Conservation (phyloP, 2,888 invertebrate genomes). For the Microplitis manilae region DNA sequence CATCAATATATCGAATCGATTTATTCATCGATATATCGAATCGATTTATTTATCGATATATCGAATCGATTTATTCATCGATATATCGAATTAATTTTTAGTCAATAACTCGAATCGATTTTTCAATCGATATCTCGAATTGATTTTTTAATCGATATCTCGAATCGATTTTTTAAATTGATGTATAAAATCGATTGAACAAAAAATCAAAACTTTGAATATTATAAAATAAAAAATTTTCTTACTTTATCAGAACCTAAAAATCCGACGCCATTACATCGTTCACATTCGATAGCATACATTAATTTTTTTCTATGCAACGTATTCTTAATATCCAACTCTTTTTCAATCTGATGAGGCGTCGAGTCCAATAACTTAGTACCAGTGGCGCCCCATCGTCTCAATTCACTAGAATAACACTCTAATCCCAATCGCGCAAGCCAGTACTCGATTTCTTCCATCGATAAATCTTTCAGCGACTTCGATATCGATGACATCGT, state of each 20-base stretch:
- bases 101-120: too few relatives aligned
- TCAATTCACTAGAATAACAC: conserved; percentile 84
- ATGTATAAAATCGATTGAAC: too few relatives aligned
- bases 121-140: too few relatives aligned
- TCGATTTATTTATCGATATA: too few relatives aligned
- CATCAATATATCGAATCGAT: too few relatives aligned
- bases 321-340: conserved; percentile 85
- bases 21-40: too few relatives aligned
- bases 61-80: too few relatives aligned
- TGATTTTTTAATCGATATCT: too few relatives aligned
- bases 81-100: too few relatives aligned
- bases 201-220: too few relatives aligned
- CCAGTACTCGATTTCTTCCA: conserved; percentile 87
- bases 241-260: conserved; percentile 68
- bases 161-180: too few relatives aligned
- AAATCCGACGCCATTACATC: conserved; percentile 61
- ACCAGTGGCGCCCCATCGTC: conserved; percentile 87
- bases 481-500: conserved; percentile 57
- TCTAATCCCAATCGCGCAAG: conserved; percentile 83
- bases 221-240: conserved; percentile 7
- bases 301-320: conserved; percentile 95
- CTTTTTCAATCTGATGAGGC: conserved; percentile 89
- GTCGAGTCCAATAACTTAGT: conserved; percentile 86
- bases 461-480: conserved; percentile 86
- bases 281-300: conserved; percentile 67